These are phyloP conservation scores for Tonatia bakeri DNA, from an alignment of 2,113 vertebrate species.

Conservation along the genomic window DNA sequence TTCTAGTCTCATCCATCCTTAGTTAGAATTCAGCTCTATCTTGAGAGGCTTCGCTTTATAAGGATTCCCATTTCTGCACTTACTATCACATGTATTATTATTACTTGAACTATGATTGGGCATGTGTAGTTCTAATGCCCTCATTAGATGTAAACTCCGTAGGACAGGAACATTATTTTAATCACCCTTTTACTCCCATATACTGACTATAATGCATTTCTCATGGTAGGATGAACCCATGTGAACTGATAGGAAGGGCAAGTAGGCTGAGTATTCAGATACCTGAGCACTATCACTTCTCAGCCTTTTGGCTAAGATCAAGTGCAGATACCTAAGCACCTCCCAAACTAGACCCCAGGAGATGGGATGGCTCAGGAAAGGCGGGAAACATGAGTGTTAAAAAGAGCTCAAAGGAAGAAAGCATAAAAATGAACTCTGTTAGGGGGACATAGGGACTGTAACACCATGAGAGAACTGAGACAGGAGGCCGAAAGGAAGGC, in stretches of 20 bases:
- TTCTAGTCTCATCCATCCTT: not conserved
- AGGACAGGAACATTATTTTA: not conserved
- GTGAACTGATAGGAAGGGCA: not conserved
- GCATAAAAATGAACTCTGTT: not conserved
- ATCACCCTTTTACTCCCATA: not conserved
- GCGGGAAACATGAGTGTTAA: not conserved
- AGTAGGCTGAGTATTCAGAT: not conserved
- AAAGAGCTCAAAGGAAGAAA: not conserved
- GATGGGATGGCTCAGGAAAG: not conserved
- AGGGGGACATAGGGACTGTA: rapidly evolving
- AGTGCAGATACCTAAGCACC: too few species aligned
- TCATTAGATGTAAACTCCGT: not conserved
- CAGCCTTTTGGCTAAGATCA: too few species aligned
- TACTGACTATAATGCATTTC: not conserved
- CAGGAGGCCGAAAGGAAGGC: not conserved
- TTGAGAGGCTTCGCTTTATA: not conserved
- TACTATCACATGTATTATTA: not conserved
- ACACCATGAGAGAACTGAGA: not conserved
- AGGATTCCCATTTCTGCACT: not conserved
- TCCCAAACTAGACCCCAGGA: not conserved
- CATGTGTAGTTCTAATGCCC: not conserved
- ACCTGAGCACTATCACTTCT: too few species aligned
- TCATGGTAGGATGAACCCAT: not conserved
- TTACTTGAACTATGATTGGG: not conserved
- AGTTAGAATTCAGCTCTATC: not conserved